Percentiles rank a stretch among this genome's conserved stretches.
Evolutionary conservation across 2,797 vertebrate species (phyloP).

Genomic region (Psittacula echo): DNA sequence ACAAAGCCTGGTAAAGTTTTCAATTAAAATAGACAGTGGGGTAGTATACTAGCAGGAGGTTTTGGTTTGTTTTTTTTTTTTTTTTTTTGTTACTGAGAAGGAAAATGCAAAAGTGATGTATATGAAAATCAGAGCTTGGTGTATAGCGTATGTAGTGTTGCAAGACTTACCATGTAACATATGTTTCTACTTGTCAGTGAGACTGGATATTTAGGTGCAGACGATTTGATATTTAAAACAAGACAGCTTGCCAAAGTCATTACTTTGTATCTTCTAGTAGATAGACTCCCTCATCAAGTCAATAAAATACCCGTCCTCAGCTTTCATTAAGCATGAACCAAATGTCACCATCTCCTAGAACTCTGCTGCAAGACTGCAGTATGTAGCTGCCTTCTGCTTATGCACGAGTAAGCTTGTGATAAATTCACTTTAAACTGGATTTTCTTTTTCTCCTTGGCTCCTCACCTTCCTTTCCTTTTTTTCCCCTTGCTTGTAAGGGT

Average conservation of each 20-base stretch:
- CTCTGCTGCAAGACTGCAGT: constrained; percentile 47
- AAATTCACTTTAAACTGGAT: constrained; percentile 67
- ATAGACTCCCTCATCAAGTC: constrained; percentile 59
- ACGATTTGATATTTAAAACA: constrained; percentile 69
- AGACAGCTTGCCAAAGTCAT: constrained; percentile 67
- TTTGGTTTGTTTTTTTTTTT: neutral
- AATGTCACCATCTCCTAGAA: constrained; percentile 70
- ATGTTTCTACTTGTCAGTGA: constrained; percentile 50
- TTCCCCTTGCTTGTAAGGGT: constrained; percentile 33
- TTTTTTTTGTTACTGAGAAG: constrained; percentile 34
- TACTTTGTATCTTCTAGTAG: constrained; percentile 64
- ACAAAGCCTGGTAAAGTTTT: constrained; percentile 49
- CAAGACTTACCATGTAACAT: constrained; percentile 9
- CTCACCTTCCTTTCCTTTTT: neutral
- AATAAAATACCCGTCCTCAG: constrained; percentile 64
- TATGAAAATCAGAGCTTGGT: constrained; percentile 37
- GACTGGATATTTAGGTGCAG: constrained; percentile 65
- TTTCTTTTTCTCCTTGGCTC: constrained; percentile 44
- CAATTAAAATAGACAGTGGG: constrained; percentile 59
- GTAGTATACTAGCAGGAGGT: constrained; percentile 27
- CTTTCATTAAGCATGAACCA: constrained; percentile 72
- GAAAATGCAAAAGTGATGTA: neutral
- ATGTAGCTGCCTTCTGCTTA: constrained; percentile 61
- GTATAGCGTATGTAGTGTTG: neutral
- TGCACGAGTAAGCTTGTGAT: constrained; percentile 60